These are phyloP conservation scores for Tipula helvola DNA, from an alignment of 2,888 invertebrate species.

Conservation along the genomic window DNA sequence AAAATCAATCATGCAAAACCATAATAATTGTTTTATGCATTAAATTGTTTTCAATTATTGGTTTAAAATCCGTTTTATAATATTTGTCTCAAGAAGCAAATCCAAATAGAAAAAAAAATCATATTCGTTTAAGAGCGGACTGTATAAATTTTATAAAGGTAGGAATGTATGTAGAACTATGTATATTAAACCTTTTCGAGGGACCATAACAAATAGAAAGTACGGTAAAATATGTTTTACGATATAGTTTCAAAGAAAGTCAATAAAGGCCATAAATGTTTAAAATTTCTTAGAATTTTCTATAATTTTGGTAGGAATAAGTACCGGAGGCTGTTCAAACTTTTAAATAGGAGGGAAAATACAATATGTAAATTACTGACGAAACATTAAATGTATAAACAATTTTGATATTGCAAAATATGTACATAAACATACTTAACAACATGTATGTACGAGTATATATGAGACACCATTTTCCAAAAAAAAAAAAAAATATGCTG, in stretches of 20 bases:
- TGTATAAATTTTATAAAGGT: background rate
- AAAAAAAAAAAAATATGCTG: background rate
- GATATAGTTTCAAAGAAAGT: background rate
- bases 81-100: background rate
- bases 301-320: background rate
- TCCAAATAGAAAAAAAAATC: background rate
- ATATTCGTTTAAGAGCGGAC: background rate
- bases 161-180: background rate
- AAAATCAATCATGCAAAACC: background rate
- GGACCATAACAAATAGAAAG: background rate
- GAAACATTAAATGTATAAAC: background rate
- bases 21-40: background rate
- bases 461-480: background rate
- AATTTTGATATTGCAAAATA: background rate
- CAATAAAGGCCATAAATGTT: background rate
- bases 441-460: background rate
- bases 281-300: background rate
- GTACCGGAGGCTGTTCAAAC: background rate
- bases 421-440: background rate
- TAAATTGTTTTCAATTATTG: background rate
- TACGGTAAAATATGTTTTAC: background rate
- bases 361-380: background rate
- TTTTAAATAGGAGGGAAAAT: background rate
- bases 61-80: background rate
- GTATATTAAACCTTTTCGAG: background rate